Evolutionary conservation across 2,888 invertebrate species (phyloP), one percentile per base, ranked within the genome.

Genomic region (Koerneria pararmatus): DNA sequence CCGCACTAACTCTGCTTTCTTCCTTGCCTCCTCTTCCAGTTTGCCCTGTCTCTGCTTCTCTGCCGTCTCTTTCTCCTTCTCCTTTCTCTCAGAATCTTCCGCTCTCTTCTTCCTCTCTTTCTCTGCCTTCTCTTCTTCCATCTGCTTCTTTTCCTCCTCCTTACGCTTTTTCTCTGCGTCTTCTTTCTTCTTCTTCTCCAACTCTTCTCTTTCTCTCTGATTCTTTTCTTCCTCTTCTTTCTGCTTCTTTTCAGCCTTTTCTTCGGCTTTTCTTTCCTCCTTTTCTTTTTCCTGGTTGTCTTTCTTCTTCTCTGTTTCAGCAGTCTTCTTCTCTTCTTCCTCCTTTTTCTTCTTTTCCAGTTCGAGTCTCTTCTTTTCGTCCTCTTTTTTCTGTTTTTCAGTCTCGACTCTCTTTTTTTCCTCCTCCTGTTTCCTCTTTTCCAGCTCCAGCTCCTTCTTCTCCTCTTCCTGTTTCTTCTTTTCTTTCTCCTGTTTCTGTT

Each of bases 111-210:
- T 29, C 27, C 34, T 57, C 19, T 35, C 53, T 37, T 63, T 54
- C 19, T 51, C 35, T n/a, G 1, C 29, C 49, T 62, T 62, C 62
- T 51, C 32, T 34, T 24, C 22, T 24, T 46, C 46, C 59, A 29
- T 41, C 41, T 29, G 37, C n/a, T 60, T 29, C 6, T 4, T 29
- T 37, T 59, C 59, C 27, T 37, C 59, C 22, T 61, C 34, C 46
- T 48, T 24, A 27, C 22, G 31, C 61, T 22, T 60, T 34, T 46
- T 48, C 31, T 34, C 22, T 32, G 0, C 48, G 3, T 11, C 60
- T 46, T 11, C 60, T 24, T 19, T 60, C 19, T 59, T 48, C 59
- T 59, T 48, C 57, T 57, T 32, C 31, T 4, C 54, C n/a, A n/a
- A n/a, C n/a, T n/a, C n/a, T n/a, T n/a, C n/a, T n/a, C n/a, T n/a